Conservation (phyloP, 2,888 invertebrate genomes). For the Xanthia togata region DNA sequence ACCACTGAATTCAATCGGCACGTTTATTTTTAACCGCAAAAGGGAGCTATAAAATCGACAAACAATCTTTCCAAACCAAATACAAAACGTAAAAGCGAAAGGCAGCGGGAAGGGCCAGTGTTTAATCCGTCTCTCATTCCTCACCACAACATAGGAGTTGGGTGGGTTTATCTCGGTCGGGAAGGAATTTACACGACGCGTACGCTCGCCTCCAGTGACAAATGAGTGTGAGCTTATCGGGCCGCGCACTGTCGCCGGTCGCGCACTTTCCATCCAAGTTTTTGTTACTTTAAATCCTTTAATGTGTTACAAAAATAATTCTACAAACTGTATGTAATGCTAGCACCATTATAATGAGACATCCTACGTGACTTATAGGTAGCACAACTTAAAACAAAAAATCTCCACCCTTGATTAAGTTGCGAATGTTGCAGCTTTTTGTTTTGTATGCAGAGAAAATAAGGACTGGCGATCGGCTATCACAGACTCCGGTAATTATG, state of each 20-base stretch:
- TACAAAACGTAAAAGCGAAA: slow-evolving; percentile 62
- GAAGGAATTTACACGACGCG: slow-evolving; percentile 87
- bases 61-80: slow-evolving; percentile 64
- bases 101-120: slow-evolving; percentile 68
- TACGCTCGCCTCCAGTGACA: slow-evolving; percentile 85
- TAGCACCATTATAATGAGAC: slow-evolving; percentile 80
- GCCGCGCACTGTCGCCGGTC: slow-evolving; percentile 73
- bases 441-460: slow-evolving; percentile 72
- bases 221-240: slow-evolving; percentile 87
- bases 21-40: slow-evolving; percentile 51
- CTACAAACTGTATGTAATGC: slow-evolving; percentile 68
- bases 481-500: slow-evolving; percentile 81
- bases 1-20: slow-evolving; percentile 42
- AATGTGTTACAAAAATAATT: slow-evolving; percentile 63
- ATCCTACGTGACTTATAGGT: slow-evolving; percentile 74
- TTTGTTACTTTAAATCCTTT: slow-evolving; percentile 70
- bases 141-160: slow-evolving; percentile 72
- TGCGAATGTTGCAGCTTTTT: slow-evolving; percentile 72
- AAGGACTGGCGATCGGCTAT: slow-evolving; percentile 75
- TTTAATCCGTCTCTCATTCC: slow-evolving; percentile 75
- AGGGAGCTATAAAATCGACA: slow-evolving; percentile 61
- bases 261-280: slow-evolving; percentile 73
- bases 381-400: slow-evolving; percentile 67
- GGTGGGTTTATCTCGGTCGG: slow-evolving; percentile 84
- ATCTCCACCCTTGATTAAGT: slow-evolving; percentile 73